Evolutionary conservation across 2,797 vertebrate species (phyloP), one percentile per base, ranked within the genome.

Genomic region (Mormyrops attenuatus): DNA sequence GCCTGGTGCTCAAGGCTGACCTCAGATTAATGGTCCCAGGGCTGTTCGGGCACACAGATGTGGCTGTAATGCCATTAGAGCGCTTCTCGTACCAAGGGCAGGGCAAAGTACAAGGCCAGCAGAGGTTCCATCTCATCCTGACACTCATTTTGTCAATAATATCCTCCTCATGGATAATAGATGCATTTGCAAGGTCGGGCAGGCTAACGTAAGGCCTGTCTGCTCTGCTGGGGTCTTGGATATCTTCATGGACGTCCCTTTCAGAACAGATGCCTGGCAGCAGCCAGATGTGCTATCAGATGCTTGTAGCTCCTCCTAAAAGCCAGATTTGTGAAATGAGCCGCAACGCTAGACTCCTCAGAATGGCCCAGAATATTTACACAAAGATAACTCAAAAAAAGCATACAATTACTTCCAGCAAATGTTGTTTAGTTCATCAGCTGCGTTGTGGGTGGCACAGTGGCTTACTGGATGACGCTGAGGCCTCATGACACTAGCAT

Each of bases 131-230:
- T 84, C 26, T 34, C 7, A 34, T 80, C 89, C 88, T 6, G 47
- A 55, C 6, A 6, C 11, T 85, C 73, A 85, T 92, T 89, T 86
- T 88, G 34, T 77, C n/a, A 69, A 3, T 63, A 22, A 17, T 63
- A 34, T 30, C 2, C 11, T 69, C 13, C 88, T 88, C 88, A 26
- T 55, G 53, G 20, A 8, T 30, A 73, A 89, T 55, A n/a, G 41
- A 47, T 44, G 87, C 57, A 44, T 63, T 41, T 41, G 69, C 77
- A 49, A 6, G 49, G 20, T 34, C 7, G 34, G 15, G 15, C 69
- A 15, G 13, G 34, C 69, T 0, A 13, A 17, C 15, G 3, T 3
- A 49, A 57, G 60, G 6, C 66, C 26, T 66, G 13, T 20, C 87
- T 60, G 47, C 82, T 22, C 15, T 26, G 20, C 44, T 22, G 3